Evolutionary conservation across 2,888 invertebrate species (phyloP).

Genomic region (Rhamnusium bicolor): DNA sequence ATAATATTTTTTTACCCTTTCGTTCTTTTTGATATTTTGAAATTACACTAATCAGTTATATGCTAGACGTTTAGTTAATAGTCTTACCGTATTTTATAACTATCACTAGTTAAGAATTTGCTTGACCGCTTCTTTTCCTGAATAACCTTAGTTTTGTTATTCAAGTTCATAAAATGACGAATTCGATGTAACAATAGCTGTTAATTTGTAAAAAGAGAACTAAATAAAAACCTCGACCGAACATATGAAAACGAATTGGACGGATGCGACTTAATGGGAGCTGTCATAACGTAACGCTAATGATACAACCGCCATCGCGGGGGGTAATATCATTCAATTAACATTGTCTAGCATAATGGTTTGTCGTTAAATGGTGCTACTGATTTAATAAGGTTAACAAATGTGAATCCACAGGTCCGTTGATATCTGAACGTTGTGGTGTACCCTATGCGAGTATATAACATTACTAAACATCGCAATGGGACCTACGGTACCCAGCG

Average conservation of each 20-base stretch:
- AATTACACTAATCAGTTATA: too few relatives aligned
- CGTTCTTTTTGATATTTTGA: too few relatives aligned
- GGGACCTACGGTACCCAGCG: constrained; percentile 65
- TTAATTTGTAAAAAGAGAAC: constrained; percentile 16
- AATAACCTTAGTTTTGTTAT: neutral
- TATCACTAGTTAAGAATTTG: neutral
- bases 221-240: constrained; percentile 9
- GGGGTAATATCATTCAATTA: constrained; percentile 64
- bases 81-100: neutral
- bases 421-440: constrained; percentile 40
- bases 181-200: constrained; percentile 10
- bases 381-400: constrained; percentile 58
- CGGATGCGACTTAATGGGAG: constrained; percentile 56
- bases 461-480: constrained; percentile 64
- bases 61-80: too few relatives aligned
- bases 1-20: too few relatives aligned
- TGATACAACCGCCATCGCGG: constrained; percentile 60
- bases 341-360: constrained; percentile 61
- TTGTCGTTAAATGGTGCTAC: constrained; percentile 56
- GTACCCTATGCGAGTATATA: constrained; percentile 47
- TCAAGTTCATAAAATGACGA: constrained; percentile 6
- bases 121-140: neutral
- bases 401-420: constrained; percentile 61
- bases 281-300: constrained; percentile 60
- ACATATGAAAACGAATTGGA: constrained; percentile 44